Percentiles rank a stretch among this genome's conserved stretches.
phyloP scores from a whole-genome alignment of 1,140 invertebrate genomes.

The Agrypnia vestita region DNA sequence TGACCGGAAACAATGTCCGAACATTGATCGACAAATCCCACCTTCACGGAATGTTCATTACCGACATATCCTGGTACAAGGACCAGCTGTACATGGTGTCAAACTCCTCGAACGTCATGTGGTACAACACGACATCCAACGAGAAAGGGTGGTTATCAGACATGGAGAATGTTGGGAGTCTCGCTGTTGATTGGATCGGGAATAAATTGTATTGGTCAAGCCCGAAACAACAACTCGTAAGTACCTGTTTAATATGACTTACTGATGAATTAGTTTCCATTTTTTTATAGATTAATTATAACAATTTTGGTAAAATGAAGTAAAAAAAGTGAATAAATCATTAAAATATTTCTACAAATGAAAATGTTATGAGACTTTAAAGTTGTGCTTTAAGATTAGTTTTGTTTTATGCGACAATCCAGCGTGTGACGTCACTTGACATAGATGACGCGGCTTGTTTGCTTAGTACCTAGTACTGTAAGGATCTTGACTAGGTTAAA shows the following conservation, averaged over 20 bases:
- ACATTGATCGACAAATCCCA: conserved; percentile 77
- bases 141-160: conserved; percentile 74
- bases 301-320: no score
- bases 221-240: conserved; percentile 85
- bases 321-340: no score
- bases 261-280: no score
- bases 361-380: no score
- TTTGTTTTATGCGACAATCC: no score
- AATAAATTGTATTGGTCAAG: conserved; percentile 93
- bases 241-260: conserved; percentile 51
- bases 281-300: no score
- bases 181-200: conserved; percentile 92
- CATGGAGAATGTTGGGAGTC: conserved; percentile 81
- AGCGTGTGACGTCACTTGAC: no score
- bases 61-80: conserved; percentile 80
- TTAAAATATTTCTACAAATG: no score
- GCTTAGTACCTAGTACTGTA: no score
- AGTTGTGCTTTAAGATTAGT: no score
- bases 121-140: conserved; percentile 80
- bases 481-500: no score
- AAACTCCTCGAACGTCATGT: conserved; percentile 81
- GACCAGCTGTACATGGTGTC: conserved; percentile 83
- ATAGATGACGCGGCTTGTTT: no score
- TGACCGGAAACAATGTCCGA: conserved; percentile 81
- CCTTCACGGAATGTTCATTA: conserved; percentile 73